Percentiles rank a stretch among this genome's conserved stretches.
These are phyloP conservation scores for Volucella inanis DNA, from an alignment of 2,888 invertebrate genomes.

Conservation along the genomic window DNA sequence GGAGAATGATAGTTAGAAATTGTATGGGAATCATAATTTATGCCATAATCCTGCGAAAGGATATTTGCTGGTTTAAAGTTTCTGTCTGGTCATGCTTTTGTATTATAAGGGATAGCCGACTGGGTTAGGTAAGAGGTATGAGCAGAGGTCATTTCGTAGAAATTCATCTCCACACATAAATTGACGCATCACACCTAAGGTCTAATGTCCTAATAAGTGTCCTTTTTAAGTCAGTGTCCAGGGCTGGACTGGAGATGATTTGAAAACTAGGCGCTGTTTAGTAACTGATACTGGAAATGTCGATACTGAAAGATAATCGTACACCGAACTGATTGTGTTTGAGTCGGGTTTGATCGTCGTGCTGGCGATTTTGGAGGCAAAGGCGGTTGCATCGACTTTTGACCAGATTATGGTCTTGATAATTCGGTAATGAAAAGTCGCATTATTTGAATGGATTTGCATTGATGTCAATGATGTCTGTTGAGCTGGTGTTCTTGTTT, in stretches of 20 bases:
- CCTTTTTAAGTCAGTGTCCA: background rate
- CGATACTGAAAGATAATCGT: too few relatives aligned
- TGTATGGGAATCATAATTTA: slow-evolving; percentile 56
- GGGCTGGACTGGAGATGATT: slow-evolving; percentile 6
- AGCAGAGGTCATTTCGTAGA: slow-evolving; percentile 31
- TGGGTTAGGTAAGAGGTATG: background rate
- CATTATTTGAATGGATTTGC: too few relatives aligned
- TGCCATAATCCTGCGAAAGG: slow-evolving; percentile 55
- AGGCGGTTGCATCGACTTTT: too few relatives aligned
- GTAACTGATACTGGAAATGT: too few relatives aligned
- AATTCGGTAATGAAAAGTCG: too few relatives aligned
- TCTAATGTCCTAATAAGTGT: slow-evolving; percentile 36
- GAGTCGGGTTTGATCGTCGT: too few relatives aligned
- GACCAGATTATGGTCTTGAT: too few relatives aligned
- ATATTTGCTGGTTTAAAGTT: slow-evolving; percentile 60
- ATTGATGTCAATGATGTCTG: too few relatives aligned
- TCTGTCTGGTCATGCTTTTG: slow-evolving; percentile 60
- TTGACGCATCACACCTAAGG: slow-evolving; percentile 53
- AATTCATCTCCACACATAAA: slow-evolving; percentile 61
- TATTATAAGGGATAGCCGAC: slow-evolving; percentile 9
- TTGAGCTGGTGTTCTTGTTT: too few relatives aligned
- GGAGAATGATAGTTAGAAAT: slow-evolving; percentile 9
- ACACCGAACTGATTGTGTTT: too few relatives aligned
- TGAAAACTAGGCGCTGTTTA: background rate
- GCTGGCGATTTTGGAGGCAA: too few relatives aligned